Evolutionary conservation across 2,113 vertebrate genomes (phyloP).

Genomic region (Ptilonorhynchus violaceus): DNA sequence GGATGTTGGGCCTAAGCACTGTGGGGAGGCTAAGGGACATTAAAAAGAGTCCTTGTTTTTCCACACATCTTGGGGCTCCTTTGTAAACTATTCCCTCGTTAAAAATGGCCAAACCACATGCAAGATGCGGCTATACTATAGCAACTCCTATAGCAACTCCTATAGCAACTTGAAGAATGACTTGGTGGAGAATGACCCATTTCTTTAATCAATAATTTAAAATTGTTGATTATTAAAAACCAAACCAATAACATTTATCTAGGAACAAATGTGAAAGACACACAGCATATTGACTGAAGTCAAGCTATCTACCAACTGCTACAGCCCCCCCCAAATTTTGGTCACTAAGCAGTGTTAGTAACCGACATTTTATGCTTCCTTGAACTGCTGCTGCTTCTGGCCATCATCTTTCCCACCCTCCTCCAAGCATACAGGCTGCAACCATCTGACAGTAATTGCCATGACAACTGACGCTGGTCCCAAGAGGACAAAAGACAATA

Average conservation of each 20-base stretch:
- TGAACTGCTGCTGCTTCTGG: not conserved
- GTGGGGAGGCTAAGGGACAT: not conserved
- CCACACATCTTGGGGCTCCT: not conserved
- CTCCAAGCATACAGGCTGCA: not conserved
- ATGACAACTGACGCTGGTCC: slow-evolving; percentile 2
- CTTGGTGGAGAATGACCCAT: not conserved
- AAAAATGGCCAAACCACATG: not conserved
- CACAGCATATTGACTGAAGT: not conserved
- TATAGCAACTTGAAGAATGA: not conserved
- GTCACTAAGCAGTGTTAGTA: not conserved
- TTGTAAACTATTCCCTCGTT: not conserved
- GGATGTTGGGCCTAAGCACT: not conserved
- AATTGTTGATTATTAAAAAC: not conserved
- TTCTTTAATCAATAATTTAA: not conserved
- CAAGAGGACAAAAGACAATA: not conserved
- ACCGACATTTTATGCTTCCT: not conserved
- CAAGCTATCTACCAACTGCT: not conserved
- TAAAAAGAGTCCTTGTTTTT: not conserved
- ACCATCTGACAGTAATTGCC: slow-evolving; percentile 3
- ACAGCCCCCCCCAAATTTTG: not conserved
- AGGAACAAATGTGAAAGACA: not conserved
- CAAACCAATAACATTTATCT: not conserved
- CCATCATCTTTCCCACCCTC: not conserved
- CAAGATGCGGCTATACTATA: not conserved
- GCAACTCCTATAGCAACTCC: not conserved